Evolutionary conservation across 2,113 vertebrate species (phyloP), one percentile per base, ranked within the genome.

Genomic region (Daboia siamensis): DNA sequence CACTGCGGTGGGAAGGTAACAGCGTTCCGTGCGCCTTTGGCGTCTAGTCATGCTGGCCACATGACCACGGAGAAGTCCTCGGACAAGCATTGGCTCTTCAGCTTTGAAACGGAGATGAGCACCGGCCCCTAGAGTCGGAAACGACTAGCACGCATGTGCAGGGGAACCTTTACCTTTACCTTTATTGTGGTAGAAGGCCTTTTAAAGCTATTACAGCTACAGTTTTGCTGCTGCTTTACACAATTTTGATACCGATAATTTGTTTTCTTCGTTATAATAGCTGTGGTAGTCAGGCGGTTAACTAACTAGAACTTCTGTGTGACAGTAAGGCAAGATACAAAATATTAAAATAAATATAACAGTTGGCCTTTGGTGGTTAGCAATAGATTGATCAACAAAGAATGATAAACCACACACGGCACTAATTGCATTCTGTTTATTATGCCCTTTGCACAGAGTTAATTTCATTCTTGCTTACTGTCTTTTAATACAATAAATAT

Each of bases 401-500:
- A 64, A 86, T 64, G 88, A 86, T 86, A 86, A 93, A 86, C 13
- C 46, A 44, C 48, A 86, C 51, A 54, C 29, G 80, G 54, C 86
- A 33, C 23, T 64, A 90, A 90, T 93, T 93, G 54, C 80, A 54
- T 86, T 64, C 46, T 54, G 61, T 51, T 86, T 93, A 33, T 48
- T 86, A 57, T 93, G 88, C 55, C 88, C 74, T 90, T 93, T 93
- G 74, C 92, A 55, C 80, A 90, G 52, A 86, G 80, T 90, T 93
- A 90, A 92, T 92, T 90, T 92, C 56, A 52, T 92, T 33, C 88
- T 92, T 90, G 54, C 21, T 23, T 39, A 85, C 74, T 90, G 56
- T 90, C 92, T 92, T 59, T 80, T 61, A 92, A 90, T 86, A 90
- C 90, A 84, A 61, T 90, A 57, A 51, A 56, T 93, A 56, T 86